phyloP scores from a whole-genome alignment of 2,113 vertebrate genomes.

The Eulemur macaco region DNA sequence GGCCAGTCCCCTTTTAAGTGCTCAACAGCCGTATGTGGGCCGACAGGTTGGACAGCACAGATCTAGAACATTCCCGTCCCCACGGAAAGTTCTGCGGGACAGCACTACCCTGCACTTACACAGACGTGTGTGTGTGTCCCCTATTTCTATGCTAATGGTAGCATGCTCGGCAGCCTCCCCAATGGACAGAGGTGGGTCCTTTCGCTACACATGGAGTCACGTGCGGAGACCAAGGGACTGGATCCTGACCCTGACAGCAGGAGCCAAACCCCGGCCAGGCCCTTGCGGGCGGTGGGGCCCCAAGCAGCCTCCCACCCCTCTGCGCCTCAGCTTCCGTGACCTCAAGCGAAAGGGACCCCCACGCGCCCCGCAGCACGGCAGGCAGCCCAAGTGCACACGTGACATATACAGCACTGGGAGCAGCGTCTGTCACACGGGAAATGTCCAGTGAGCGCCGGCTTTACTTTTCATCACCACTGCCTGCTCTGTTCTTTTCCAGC shows the following conservation, averaged over 20 bases:
- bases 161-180: not conserved
- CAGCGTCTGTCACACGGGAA: not conserved
- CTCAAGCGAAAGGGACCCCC: not conserved
- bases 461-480: not conserved
- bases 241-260: not conserved
- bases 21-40: not conserved
- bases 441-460: not conserved
- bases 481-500: not conserved
- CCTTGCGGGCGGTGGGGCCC: not conserved
- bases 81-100: not conserved
- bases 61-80: not conserved
- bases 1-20: not conserved
- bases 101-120: too few relatives aligned
- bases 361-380: not conserved
- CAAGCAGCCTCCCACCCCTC: not conserved
- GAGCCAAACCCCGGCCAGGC: not conserved
- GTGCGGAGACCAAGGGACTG: not conserved
- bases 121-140: not conserved
- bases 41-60: not conserved
- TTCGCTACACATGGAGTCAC: not conserved
- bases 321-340: not conserved
- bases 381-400: not conserved
- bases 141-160: not conserved
- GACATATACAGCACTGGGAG: not conserved
- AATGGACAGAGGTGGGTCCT: not conserved